Percentiles rank a stretch among this genome's conserved stretches.
Conservation (phyloP, 2,113 vertebrate species). For the Brachypteracias leptosomus region DNA sequence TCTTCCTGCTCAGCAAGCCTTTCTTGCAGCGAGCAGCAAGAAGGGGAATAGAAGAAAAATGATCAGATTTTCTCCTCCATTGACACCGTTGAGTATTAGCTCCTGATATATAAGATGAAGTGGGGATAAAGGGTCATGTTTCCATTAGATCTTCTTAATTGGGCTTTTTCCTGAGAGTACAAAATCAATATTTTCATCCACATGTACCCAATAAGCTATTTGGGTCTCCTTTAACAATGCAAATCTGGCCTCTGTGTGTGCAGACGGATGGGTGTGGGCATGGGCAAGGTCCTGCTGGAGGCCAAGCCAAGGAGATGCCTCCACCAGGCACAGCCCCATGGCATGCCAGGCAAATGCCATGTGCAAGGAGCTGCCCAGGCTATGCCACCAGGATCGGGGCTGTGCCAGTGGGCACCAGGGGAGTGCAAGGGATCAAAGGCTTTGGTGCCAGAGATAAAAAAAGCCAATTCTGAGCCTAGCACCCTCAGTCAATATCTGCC, state of each 20-base stretch:
- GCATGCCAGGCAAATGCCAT: fast-evolving
- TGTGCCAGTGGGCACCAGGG: no score
- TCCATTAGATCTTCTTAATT: slow-evolving; percentile 38
- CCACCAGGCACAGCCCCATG: no score
- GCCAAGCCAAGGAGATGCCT: not conserved
- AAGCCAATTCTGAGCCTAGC: not conserved
- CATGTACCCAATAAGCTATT: not conserved
- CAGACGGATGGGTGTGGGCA: fast-evolving
- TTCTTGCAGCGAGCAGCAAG: not conserved
- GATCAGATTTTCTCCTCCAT: not conserved
- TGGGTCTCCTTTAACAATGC: not conserved
- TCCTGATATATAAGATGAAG: not conserved
- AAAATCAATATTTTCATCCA: slow-evolving; percentile 42
- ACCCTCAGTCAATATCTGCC: slow-evolving; percentile 14
- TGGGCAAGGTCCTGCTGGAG: not conserved
- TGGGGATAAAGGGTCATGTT: not conserved
- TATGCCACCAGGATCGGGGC: fast-evolving
- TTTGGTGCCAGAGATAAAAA: fast-evolving
- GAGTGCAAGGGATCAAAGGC: not conserved
- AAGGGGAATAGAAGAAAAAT: not conserved
- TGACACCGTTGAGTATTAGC: not conserved
- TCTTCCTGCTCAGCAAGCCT: not conserved
- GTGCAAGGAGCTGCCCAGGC: fast-evolving
- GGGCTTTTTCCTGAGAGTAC: slow-evolving; percentile 16
- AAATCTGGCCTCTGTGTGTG: not conserved